Base-by-base conservation (phyloP, 2,888 invertebrate species). In the Fragum sueziense region DNA sequence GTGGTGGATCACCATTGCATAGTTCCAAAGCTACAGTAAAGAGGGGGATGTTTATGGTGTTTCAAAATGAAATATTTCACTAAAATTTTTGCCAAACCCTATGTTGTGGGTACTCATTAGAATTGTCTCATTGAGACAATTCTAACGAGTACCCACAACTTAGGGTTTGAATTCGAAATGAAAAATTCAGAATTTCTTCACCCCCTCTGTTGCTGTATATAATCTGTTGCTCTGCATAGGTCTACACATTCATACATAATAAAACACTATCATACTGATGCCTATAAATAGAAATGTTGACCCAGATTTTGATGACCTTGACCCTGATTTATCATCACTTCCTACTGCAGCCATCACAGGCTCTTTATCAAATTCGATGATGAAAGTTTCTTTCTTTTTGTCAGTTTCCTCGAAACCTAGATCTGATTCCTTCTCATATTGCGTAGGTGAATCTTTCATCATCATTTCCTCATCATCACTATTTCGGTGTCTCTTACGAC, bases 351-450 rank as follows among this genome's bases (percentile, higher is more conserved):
- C 65, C n/a, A 27, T 34, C 33, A 65, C 27, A 0, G 41, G 41
- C 11, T 65, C 65, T 27, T 65, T 41, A 27, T 65, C 27, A 25
- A 65, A 65, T 22, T 65, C 65, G 27, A 65, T 25, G 17, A 41
- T 41, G 41, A 65, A 41, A 9, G 34, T 65, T n/a, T 65, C 41
- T 51, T 52, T 69, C 29, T 27, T 52, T 33, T 33, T 33, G 3
- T 70, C 79, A 14, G 54, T 25, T n/a, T 79, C 79, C 57, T 68
- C 70, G 68, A 79, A 79, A 37, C 61, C 65, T 3, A 74, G 54
- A 54, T 79, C 79, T 20, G 37, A 52, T 70, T 62, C 47, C 2
- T 25, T 41, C 1, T 71, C 71, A 14, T 57, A 57, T 14, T 29
- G 51, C 29, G 29, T 31, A n/a, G 3, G 33, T 2, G 17, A 31